Base-by-base conservation (phyloP, 1,140 invertebrate species). In the Drosophila orosa region DNA sequence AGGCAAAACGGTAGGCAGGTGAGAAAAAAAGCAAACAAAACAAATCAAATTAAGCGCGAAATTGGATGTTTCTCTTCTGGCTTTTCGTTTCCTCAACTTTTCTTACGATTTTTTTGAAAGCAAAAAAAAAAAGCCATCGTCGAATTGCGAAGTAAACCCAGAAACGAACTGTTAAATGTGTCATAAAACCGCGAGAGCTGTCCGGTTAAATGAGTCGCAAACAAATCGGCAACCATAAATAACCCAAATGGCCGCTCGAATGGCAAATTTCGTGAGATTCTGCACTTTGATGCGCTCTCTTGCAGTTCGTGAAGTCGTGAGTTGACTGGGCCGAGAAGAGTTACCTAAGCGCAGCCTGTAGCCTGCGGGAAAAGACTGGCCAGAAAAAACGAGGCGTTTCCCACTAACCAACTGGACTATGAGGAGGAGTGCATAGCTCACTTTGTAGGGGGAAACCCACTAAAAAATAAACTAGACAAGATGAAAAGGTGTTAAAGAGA, bases 221-320 rank as follows among this genome's bases (percentile, higher is more conserved):
- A 79, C 83, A 87, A 87, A 87, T 87, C 83, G 82, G 39, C 44
- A 54, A 52, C 74, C 83, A 86, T 86, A 86, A 86, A 86, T 86
- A 86, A 86, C 79, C 83, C 79, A 77, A 86, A 86, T 86, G 75
- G 59, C 85, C 84, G 67, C 60, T 83, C 67, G 83, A 87, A 83
- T 86, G 83, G 83, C 72, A 80, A 86, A 86, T 83, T 86, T 87
- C 83, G 83, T 86, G 83, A 86, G 83, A 86, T 86, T 87, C 85
- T 87, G 75, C 71, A 79, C 85, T 83, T 87, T 83, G 83, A 86
- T 86, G 83, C 83, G 83, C 79, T 62, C 76, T 24, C 60, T 47
- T 13, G 50, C 44, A 82, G 50, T 87, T 86, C 82, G 82, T 86
- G 83, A 82, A 86, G 81, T 82, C 83, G 83, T 86, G 83, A 87